Percentiles rank a stretch among this genome's conserved stretches.
These are phyloP conservation scores for Blennius ocellaris DNA, from an alignment of 2,113 vertebrate species.

Conservation along the genomic window DNA sequence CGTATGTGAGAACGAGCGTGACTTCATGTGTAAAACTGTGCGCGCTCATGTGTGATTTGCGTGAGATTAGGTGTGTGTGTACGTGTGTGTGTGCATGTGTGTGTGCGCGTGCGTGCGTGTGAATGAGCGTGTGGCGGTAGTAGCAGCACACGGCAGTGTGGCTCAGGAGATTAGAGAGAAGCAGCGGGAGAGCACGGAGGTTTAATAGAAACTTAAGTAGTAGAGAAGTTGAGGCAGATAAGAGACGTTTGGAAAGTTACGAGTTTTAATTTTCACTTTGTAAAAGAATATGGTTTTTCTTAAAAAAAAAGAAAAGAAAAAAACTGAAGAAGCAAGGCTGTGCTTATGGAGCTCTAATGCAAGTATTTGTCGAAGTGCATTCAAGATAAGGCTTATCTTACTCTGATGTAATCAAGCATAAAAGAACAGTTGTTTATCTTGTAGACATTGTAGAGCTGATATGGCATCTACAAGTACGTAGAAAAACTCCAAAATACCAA, in stretches of 20 bases:
- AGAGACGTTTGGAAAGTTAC: constrained; percentile 48
- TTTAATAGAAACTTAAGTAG: constrained; percentile 70
- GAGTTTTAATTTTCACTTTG: constrained; percentile 56
- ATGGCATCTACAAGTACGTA: not conserved
- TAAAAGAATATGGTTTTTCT: constrained; percentile 7
- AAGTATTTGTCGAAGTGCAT: not conserved
- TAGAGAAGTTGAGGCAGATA: constrained; percentile 50
- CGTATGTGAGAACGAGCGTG: constrained; percentile 39
- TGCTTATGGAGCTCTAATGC: not conserved
- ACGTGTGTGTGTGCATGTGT: constrained; percentile 10
- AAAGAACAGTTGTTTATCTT: constrained; percentile 5
- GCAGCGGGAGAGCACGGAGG: constrained; percentile 59
- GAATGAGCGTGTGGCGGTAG: constrained; percentile 37
- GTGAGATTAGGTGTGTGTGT: constrained; percentile 21
- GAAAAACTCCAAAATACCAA: not conserved
- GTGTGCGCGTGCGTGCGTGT: constrained; percentile 13
- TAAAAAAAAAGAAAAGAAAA: too few relatives aligned
- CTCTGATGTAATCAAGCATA: constrained; percentile 2
- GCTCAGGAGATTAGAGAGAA: constrained; percentile 64
- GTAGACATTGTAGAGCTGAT: not conserved
- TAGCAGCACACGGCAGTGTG: constrained; percentile 29
- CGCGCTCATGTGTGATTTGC: constrained; percentile 52
- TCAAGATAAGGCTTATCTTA: not conserved
- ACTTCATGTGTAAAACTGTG: constrained; percentile 41
- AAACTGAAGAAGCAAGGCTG: not conserved